Percentiles rank a stretch among this genome's conserved stretches.
These are phyloP conservation scores for Pelochelys cantorii DNA, from an alignment of 2,797 vertebrate species.

Conservation along the genomic window DNA sequence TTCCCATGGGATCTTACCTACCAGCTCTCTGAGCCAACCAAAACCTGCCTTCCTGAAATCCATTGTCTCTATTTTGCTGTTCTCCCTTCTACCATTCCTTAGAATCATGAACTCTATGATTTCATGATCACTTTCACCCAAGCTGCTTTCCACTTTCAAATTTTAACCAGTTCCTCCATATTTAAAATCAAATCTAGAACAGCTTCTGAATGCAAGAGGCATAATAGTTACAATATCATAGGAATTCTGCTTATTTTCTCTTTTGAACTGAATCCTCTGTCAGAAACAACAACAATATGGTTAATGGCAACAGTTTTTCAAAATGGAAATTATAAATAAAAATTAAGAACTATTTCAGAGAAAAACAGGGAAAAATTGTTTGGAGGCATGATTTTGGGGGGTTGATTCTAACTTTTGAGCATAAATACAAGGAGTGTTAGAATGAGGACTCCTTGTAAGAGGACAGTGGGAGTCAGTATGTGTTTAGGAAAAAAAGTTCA, in stretches of 20 bases:
- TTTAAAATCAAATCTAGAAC: too few relatives aligned
- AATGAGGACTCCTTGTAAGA: background rate
- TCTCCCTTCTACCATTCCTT: too few relatives aligned
- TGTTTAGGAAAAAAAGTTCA: background rate
- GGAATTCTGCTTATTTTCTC: background rate
- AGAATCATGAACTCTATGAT: too few relatives aligned
- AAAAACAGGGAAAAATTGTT: background rate
- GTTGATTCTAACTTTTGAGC: background rate
- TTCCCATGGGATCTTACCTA: too few relatives aligned
- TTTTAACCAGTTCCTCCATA: too few relatives aligned
- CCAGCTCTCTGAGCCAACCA: too few relatives aligned
- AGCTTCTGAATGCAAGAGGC: background rate
- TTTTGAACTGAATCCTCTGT: background rate
- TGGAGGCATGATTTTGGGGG: background rate
- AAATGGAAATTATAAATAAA: background rate
- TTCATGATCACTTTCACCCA: too few relatives aligned
- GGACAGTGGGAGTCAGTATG: background rate
- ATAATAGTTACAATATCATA: fast-evolving
- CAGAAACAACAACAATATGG: background rate
- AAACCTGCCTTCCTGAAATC: too few relatives aligned
- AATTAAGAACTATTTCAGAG: background rate
- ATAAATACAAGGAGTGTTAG: background rate
- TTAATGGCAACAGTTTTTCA: background rate
- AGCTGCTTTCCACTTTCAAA: too few relatives aligned
- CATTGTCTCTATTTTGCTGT: too few relatives aligned